Base-by-base conservation (phyloP, 2,113 vertebrate species). In the Sisor rabdophorus region DNA sequence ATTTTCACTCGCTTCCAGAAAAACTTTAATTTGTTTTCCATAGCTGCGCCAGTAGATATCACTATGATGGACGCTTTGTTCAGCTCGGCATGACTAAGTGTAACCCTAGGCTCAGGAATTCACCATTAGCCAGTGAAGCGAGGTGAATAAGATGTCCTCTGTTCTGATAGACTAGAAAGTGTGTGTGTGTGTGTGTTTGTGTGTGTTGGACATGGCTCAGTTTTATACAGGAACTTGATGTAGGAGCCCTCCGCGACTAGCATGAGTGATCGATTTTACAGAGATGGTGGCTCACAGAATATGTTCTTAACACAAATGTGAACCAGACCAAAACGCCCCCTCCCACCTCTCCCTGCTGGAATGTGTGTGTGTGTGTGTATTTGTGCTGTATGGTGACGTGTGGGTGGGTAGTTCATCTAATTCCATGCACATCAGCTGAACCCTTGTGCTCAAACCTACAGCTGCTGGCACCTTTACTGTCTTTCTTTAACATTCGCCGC, bases 331-430 rank as follows among this genome's bases (percentile, higher is more conserved):
- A 44, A 44, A 54, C 75, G 75, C 69, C 36, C 76, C 70, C 71
- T 67, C 52, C 76, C 8, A 73, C 64, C 32, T 71, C 61, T 69
- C 65, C 50, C 13, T 71, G 52, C 11, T 81, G 82, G 82, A 79
- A 73, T 84, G 71, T 52, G 75, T 71, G 75, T 24, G 69, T 70
- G 65, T 58, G 64, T 70, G 75, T 79, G 58, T 64, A 28, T 77
- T n/a, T 79, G 75, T 71, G 75, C 16, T 15, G n/a, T 50, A 26
- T 52, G 26, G 60, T 56, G 61, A 36, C 78, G 79, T 73, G 64
- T 86, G 89, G 81, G 83, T 84, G 86, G 89, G 86, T 85, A 80
- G 80, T 82, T 91, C 88, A 89, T 89, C 87, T 87, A 80, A 86
- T 89, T 87, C 83, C 84, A 84, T 81, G 79, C 63, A 75, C 55